Conservation (phyloP, 2,113 vertebrate species). For the Protomyctophum bolini region DNA sequence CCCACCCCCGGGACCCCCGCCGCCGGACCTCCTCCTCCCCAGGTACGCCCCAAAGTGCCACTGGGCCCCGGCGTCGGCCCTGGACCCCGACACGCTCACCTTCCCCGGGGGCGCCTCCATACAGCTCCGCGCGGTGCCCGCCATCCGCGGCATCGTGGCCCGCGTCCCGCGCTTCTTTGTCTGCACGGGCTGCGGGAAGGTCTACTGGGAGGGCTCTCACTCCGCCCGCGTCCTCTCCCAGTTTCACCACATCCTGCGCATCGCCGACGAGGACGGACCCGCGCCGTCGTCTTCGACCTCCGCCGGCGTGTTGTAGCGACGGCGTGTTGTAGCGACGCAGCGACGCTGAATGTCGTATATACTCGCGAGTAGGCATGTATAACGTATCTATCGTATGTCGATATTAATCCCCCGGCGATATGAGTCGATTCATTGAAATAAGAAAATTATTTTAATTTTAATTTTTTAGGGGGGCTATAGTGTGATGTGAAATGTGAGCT, state of each 20-base stretch:
- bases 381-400: too few species aligned
- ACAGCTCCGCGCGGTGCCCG: slow-evolving; percentile 77
- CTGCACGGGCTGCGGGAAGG: slow-evolving; percentile 85
- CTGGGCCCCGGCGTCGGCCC: slow-evolving; percentile 56
- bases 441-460: too few species aligned
- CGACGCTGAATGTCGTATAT: slow-evolving; percentile 12
- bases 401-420: too few species aligned
- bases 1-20: too few species aligned
- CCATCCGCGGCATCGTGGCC: slow-evolving; percentile 72
- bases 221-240: slow-evolving; percentile 75
- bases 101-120: slow-evolving; percentile 50
- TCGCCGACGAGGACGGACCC: slow-evolving; percentile 31
- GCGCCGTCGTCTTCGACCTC: neutral
- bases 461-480: too few species aligned
- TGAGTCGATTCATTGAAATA: too few species aligned
- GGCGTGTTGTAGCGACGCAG: neutral
- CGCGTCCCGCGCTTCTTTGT: slow-evolving; percentile 77
- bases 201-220: slow-evolving; percentile 93
- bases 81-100: slow-evolving; percentile 36
- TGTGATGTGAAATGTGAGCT: too few species aligned
- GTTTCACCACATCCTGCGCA: slow-evolving; percentile 78
- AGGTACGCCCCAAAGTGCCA: slow-evolving; percentile 50
- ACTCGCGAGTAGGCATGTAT: too few species aligned
- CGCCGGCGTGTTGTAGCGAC: too few species aligned
- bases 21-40: too few species aligned